Percentiles rank a stretch among this genome's conserved stretches.
Evolutionary conservation across 2,113 vertebrate species (phyloP).

Genomic region (Psittacula cyanocephala): DNA sequence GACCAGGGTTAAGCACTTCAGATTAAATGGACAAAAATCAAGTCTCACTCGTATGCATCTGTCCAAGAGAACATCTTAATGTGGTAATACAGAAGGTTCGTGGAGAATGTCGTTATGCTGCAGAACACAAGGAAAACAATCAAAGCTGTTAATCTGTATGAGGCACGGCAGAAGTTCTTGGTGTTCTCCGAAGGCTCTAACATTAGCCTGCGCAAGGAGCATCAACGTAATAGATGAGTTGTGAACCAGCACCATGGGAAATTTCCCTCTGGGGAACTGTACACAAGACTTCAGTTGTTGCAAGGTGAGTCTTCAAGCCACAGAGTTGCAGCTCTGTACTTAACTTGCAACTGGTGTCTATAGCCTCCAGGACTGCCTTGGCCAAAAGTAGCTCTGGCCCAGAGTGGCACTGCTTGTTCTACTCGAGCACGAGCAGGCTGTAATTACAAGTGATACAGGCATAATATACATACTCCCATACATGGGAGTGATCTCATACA

Average conservation of each 20-base stretch:
- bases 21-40: neutral
- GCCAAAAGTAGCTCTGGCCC: neutral
- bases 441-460: neutral
- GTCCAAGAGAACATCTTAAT: neutral
- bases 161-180: fast-evolving
- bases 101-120: neutral
- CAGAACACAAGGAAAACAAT: neutral
- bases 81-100: neutral
- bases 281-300: neutral
- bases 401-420: neutral
- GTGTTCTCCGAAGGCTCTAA: neutral
- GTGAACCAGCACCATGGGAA: neutral
- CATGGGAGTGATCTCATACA: neutral
- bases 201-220: too few relatives aligned
- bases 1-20: neutral
- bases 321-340: neutral
- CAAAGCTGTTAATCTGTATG: neutral
- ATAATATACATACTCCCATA: neutral
- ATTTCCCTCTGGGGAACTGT: neutral
- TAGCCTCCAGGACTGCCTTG: neutral
- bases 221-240: neutral
- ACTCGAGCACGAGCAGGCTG: neutral
- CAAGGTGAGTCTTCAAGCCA: neutral
- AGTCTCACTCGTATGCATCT: neutral
- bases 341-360: neutral